Percentiles rank a stretch among this genome's conserved stretches.
Conservation (phyloP, 2,113 vertebrate species). For the Brienomyrus longianalis region DNA sequence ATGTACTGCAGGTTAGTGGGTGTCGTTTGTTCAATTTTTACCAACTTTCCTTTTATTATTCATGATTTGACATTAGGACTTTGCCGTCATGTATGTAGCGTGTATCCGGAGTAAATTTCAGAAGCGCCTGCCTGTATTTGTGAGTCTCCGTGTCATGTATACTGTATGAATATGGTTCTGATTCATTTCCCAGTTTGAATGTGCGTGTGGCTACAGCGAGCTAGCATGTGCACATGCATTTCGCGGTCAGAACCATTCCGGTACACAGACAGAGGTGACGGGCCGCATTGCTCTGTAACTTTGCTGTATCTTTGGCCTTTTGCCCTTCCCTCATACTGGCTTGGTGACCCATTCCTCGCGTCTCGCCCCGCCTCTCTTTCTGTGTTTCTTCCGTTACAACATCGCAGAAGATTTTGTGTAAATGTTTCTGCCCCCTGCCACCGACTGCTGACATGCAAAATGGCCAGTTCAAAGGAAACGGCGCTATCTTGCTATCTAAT, state of each 20-base stretch:
- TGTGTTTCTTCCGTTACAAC: neutral
- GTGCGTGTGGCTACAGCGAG: neutral
- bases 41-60: neutral
- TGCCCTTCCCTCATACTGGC: neutral
- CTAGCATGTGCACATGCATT: neutral
- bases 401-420: neutral
- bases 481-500: constrained; percentile 21
- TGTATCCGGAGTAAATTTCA: neutral
- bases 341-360: neutral
- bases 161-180: neutral
- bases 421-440: neutral
- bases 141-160: neutral
- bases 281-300: neutral
- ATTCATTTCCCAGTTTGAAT: neutral
- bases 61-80: neutral
- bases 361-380: neutral
- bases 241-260: neutral
- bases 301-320: neutral
- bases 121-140: neutral
- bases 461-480: constrained; percentile 16
- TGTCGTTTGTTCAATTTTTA: neutral
- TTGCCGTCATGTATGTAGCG: neutral
- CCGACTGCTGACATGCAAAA: neutral
- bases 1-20: neutral
- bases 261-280: neutral